phyloP scores from a whole-genome alignment of 2,797 vertebrate genomes.

The Luscinia luscinia region DNA sequence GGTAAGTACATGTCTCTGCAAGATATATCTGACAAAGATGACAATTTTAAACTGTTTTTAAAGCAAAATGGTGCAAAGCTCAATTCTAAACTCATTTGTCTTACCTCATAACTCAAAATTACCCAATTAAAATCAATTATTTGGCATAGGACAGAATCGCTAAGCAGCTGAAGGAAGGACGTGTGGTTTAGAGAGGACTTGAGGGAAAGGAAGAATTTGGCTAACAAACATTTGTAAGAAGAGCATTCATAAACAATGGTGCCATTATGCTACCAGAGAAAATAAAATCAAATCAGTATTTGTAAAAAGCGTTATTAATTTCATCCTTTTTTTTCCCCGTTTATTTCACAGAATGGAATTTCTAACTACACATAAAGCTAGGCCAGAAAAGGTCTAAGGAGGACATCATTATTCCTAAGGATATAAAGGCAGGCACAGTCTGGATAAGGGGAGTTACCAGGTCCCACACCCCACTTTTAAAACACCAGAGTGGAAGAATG shows the following conservation, averaged over 20 bases:
- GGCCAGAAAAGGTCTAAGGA: not conserved
- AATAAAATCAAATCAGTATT: not conserved
- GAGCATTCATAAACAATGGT: not conserved
- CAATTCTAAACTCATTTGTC: not conserved
- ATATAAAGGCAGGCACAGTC: not conserved
- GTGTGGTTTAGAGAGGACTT: not conserved
- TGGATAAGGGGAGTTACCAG: not conserved
- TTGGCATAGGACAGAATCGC: not conserved
- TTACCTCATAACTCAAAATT: not conserved
- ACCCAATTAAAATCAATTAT: not conserved
- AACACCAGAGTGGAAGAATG: not conserved
- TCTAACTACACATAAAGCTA: not conserved
- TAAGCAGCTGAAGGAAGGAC: not conserved
- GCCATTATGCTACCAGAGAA: not conserved
- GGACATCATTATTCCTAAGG: not conserved
- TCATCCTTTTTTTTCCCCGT: accelerated
- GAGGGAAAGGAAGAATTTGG: not conserved
- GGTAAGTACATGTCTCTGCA: not conserved
- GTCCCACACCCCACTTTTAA: not conserved
- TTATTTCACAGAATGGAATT: not conserved
- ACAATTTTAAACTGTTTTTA: not conserved
- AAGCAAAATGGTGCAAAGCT: not conserved
- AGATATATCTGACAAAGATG: not conserved
- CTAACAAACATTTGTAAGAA: not conserved
- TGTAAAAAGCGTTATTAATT: not conserved